Evolutionary conservation across 2,888 invertebrate species (phyloP), one percentile per base, ranked within the genome.

Genomic region (Thera britannica): DNA sequence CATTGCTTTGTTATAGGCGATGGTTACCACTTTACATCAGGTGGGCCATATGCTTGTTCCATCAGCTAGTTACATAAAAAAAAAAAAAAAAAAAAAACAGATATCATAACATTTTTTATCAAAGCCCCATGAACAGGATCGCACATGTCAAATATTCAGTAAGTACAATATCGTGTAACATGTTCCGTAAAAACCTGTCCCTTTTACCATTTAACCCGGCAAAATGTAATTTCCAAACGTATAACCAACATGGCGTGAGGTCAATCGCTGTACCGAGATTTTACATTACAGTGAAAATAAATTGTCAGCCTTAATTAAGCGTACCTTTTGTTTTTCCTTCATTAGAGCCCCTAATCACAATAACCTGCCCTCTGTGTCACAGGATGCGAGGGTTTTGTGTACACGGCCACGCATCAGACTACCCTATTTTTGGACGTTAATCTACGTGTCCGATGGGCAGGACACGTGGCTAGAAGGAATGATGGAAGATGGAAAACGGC

Each of bases 361-460:
- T 96, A 83, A 96, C 95, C 75, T 92, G 23, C 23, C 94, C 59
- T 65, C 97, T 92, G 55, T 96, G 95, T 98, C 98, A 98, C 78
- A 95, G 95, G 58, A 98, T 95, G 74, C 95, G 94, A 1, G 98
- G 97, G 58, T 57, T 51, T 51, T 46, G 34, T 65, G n/a, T 23
- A 23, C 1, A 23, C 23, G 23, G 23, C 23, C 23, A 23, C 23
- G 23, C 23, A 23, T 23, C 23, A 23, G 23, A 23, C 23, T 23
- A 23, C 23, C 23, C 23, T 23, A 23, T 23, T 23, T 23, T 23
- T 23, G 23, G 23, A 23, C 23, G 23, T 23, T 23, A 1, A 23
- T 23, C n/a, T n/a, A n/a, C n/a, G n/a, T n/a, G n/a, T n/a, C n/a
- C n/a, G n/a, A n/a, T n/a, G n/a, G n/a, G n/a, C n/a, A n/a, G n/a